Evolutionary conservation across 1,140 invertebrate species (phyloP).

Genomic region (Panagrolaimus sp.): DNA sequence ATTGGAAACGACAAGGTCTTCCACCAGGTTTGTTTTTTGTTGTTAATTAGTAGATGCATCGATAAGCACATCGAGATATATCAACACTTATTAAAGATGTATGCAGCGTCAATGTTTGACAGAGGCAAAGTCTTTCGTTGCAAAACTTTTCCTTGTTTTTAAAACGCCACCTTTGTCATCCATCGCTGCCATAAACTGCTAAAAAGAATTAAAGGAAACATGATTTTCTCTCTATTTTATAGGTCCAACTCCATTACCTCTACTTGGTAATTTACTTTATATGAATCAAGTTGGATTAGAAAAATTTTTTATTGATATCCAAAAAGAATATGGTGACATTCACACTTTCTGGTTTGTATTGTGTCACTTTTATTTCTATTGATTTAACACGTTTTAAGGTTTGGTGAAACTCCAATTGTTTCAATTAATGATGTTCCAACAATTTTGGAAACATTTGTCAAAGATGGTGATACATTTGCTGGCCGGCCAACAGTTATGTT

Average conservation of each 20-base stretch:
- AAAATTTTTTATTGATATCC: background rate
- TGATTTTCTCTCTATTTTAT: too few species aligned
- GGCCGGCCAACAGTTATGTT: background rate
- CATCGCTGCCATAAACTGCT: too few species aligned
- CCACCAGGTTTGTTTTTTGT: background rate
- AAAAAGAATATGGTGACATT: conserved; percentile 2
- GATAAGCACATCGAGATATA: too few species aligned
- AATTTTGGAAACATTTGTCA: background rate
- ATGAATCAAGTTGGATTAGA: background rate
- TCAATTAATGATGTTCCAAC: background rate
- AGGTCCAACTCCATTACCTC: background rate
- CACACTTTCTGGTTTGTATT: background rate
- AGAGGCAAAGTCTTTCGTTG: too few species aligned
- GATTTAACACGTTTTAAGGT: too few species aligned
- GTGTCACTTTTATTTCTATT: too few species aligned
- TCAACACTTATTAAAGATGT: too few species aligned
- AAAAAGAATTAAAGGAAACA: too few species aligned
- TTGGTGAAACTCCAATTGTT: background rate
- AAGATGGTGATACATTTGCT: conserved; percentile 1
- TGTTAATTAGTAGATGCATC: too few species aligned
- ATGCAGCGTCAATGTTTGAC: too few species aligned
- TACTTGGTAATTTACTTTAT: background rate
- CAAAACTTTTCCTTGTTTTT: too few species aligned
- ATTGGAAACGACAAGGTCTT: background rate
- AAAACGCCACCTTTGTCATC: too few species aligned